A percentile compares a stretch with the other conserved stretches of the same genome.
These are phyloP conservation scores for Parotocinclus haroldoi DNA, from an alignment of 2,797 vertebrate species.

Conservation along the genomic window DNA sequence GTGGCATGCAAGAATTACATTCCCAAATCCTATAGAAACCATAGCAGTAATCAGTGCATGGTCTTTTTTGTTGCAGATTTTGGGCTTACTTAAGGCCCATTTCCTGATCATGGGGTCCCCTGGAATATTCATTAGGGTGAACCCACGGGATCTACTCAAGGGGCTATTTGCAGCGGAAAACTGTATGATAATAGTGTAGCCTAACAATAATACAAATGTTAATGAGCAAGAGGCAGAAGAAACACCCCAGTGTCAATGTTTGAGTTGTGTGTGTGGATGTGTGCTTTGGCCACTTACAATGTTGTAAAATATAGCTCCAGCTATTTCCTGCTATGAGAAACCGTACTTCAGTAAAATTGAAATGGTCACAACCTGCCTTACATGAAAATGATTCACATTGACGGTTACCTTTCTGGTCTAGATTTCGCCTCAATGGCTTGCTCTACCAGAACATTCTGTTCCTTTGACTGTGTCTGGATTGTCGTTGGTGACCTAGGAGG, in stretches of 20 bases:
- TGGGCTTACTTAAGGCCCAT: constrained; percentile 50
- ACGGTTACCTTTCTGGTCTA: no score
- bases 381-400: no score
- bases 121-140: constrained; percentile 61
- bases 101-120: constrained; percentile 49
- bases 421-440: no score
- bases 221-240: constrained; percentile 60
- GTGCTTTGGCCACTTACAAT: constrained; percentile 26
- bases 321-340: no score
- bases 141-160: constrained; percentile 58
- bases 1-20: constrained; percentile 17
- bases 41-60: constrained; percentile 45
- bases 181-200: constrained; percentile 62
- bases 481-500: no score
- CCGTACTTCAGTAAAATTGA: no score
- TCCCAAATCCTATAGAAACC: constrained; percentile 9
- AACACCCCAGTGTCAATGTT: constrained; percentile 36
- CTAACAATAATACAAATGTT: constrained; percentile 71
- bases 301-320: no score
- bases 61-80: constrained; percentile 59
- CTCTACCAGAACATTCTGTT: no score
- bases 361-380: no score
- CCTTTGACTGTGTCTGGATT: no score
- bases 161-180: constrained; percentile 76
- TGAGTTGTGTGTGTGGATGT: constrained; percentile 32